A percentile compares a stretch with the other conserved stretches of the same genome.
These are phyloP conservation scores for Panonychus citri DNA, from an alignment of 1,140 invertebrate genomes.

Conservation along the genomic window DNA sequence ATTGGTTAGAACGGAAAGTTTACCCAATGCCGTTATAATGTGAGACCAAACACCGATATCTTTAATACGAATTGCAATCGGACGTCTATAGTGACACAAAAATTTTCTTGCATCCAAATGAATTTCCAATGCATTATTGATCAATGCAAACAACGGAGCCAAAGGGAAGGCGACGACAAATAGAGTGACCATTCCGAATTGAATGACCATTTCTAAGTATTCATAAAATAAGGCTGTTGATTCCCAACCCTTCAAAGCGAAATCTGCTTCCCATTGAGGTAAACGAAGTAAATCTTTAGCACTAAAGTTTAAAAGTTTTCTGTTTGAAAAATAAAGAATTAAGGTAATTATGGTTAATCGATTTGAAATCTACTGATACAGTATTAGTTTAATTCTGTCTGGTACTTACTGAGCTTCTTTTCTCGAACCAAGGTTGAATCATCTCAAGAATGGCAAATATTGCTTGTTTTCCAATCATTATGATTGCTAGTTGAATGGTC, in stretches of 20 bases:
- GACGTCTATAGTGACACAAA: slow-evolving; percentile 52
- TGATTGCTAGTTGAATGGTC: slow-evolving; percentile 39
- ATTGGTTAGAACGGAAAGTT: slow-evolving; percentile 75
- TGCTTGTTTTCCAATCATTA: slow-evolving; percentile 45
- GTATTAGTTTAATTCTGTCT: too few relatives aligned
- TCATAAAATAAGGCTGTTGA: slow-evolving; percentile 78
- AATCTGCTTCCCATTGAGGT: slow-evolving; percentile 70
- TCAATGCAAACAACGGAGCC: slow-evolving; percentile 55
- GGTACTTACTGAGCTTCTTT: background rate
- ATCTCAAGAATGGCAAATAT: slow-evolving; percentile 36
- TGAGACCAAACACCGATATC: slow-evolving; percentile 50
- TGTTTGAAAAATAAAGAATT: background rate
- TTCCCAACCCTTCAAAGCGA: slow-evolving; percentile 64
- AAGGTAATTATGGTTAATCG: too few relatives aligned
- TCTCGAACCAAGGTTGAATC: slow-evolving; percentile 25
- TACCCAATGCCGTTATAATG: slow-evolving; percentile 66
- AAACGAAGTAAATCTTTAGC: background rate
- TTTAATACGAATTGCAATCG: slow-evolving; percentile 43
- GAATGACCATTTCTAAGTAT: slow-evolving; percentile 89
- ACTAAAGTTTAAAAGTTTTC: too few relatives aligned
- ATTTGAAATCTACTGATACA: background rate
- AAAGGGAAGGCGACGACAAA: slow-evolving; percentile 73
- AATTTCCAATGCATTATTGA: slow-evolving; percentile 75
- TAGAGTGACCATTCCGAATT: slow-evolving; percentile 72
- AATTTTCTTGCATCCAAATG: slow-evolving; percentile 64